Conservation (phyloP, 2,888 invertebrate species). For the Fissipunctia ypsillon region DNA sequence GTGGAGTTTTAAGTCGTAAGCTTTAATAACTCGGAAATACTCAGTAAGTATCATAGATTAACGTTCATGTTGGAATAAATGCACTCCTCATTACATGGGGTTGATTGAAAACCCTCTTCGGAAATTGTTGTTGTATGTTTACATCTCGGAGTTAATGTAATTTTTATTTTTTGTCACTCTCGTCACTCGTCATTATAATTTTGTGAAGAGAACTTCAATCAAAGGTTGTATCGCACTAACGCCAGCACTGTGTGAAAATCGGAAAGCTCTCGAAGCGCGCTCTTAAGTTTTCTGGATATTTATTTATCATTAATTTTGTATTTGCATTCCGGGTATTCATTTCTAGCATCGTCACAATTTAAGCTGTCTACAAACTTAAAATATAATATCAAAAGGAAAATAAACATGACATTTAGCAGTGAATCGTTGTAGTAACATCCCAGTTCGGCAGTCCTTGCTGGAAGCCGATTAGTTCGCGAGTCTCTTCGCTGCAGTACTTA, state of each 20-base stretch:
- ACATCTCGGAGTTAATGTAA: neutral
- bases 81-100: neutral
- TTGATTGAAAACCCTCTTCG: neutral
- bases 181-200: conserved; percentile 7
- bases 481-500: conserved; percentile 83
- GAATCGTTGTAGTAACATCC: conserved; percentile 70
- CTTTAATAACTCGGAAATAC: conserved; percentile 27
- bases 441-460: conserved; percentile 70
- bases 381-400: conserved; percentile 53
- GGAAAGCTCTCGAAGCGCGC: neutral
- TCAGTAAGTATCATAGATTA: conserved; percentile 7
- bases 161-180: neutral
- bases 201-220: neutral
- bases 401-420: conserved; percentile 70
- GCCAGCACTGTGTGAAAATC: neutral
- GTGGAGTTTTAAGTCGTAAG: conserved; percentile 2
- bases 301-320: neutral
- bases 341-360: conserved; percentile 6
- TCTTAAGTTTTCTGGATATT: conserved; percentile 7
- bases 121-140: neutral
- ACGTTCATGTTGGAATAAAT: neutral
- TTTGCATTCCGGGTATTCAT: conserved; percentile 11
- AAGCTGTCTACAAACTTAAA: conserved; percentile 33
- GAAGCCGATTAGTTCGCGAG: conserved; percentile 87
- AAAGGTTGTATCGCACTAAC: conserved; percentile 10